phyloP scores from a whole-genome alignment of 2,888 invertebrate species.

The Rhagonycha lutea region DNA sequence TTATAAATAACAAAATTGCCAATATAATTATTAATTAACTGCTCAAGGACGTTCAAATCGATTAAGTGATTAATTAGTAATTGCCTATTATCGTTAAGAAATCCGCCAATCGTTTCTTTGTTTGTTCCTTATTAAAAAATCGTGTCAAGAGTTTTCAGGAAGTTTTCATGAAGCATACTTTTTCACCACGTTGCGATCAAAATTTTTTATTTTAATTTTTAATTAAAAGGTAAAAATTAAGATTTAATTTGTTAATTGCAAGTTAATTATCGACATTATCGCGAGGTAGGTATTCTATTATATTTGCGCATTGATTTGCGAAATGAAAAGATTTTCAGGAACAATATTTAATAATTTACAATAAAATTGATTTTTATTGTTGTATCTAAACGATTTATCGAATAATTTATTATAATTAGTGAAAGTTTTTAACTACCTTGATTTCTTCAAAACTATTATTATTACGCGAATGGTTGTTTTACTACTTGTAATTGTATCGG shows the following conservation, averaged over 20 bases:
- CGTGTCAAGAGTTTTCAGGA: not conserved
- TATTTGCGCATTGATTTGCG: not conserved
- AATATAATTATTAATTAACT: not conserved
- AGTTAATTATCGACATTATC: not conserved
- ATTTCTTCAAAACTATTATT: not conserved
- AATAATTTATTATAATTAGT: not conserved
- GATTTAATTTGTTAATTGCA: not conserved
- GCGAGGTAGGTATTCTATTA: not conserved
- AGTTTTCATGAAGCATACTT: not conserved
- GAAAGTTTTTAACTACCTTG: not conserved
- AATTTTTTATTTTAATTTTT: not conserved
- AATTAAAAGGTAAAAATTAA: not conserved
- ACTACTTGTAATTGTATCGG: not conserved
- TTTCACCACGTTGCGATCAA: not conserved
- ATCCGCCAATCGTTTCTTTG: not conserved
- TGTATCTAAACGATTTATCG: not conserved
- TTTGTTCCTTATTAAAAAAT: not conserved
- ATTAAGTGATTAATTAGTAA: not conserved
- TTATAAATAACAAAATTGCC: not conserved
- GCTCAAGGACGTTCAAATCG: not conserved
- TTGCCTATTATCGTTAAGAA: not conserved
- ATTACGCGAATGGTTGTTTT: not conserved
- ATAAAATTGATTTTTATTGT: not conserved
- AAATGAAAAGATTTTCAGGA: not conserved
- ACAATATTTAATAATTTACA: not conserved